Base-by-base conservation (phyloP, 2,797 vertebrate genomes). In the Allobates femoralis region DNA sequence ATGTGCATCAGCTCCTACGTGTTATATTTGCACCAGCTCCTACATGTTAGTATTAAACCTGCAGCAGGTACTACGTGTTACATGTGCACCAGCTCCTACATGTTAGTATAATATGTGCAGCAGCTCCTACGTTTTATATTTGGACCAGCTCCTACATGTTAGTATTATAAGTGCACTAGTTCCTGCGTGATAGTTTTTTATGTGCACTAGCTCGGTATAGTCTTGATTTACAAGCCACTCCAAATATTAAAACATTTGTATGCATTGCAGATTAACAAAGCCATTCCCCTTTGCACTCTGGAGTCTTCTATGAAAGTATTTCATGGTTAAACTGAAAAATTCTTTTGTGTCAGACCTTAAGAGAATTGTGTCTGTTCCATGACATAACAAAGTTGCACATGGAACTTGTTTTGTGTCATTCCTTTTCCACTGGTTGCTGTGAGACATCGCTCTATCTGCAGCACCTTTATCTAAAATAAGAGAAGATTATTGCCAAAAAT, bases 171-270 rank as follows among this genome's bases (percentile, higher is more conserved):
- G 78, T 77, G 51, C 51, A 32, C 56, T 28, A 50, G 8, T 5
- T 74, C 23, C 53, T 78, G 53, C 19, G 6, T 75, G 23, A 64
- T 66, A 56, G 8, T 51, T 50, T 34, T 81, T 32, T 41, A 76
- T 53, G 23, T 80, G 67, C 32, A 14, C 62, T 60, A 51, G 86
- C 21, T 83, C 37, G 26, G 86, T 55, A 62, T 64, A 69, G 37
- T 79, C 28, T 67, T 87, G 81, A 87, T 87, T 87, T 87, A 87
- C 81, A 79, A 74, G 66, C 81, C 76, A 84, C 75, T 83, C 64
- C 81, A 83, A 60, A 67, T 79, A 78, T 74, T 79, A 84, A 83
- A 84, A 79, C 74, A 71, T 74, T 84, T 87, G 86, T 79, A 87
- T 87, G 86, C 81, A 37, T 62, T 23, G 23, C 66, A 87, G 64